Conservation (phyloP, 2,888 invertebrate genomes). For the Morinoia aosen region DNA sequence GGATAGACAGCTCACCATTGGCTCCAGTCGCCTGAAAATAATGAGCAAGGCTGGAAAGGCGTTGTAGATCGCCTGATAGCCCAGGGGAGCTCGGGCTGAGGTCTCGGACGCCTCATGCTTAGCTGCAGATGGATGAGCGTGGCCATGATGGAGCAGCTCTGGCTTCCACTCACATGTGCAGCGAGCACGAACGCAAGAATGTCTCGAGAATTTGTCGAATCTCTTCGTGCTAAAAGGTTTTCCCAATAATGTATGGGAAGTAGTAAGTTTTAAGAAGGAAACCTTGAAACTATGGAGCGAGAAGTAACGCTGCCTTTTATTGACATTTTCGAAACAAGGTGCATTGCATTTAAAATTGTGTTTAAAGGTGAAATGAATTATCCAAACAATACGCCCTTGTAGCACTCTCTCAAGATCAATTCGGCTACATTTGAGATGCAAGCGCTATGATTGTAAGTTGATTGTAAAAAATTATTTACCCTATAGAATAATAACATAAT, state of each 20-base stretch:
- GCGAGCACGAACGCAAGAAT: neutral
- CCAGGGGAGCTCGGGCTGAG: neutral
- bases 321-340: neutral
- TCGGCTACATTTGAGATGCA: too few relatives aligned
- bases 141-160: neutral
- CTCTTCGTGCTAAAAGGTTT: neutral
- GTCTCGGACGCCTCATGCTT: neutral
- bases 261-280: neutral
- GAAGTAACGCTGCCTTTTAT: neutral
- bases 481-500: too few relatives aligned
- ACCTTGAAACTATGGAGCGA: neutral
- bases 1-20: constrained; percentile 50
- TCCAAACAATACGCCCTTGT: too few relatives aligned
- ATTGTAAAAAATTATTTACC: too few relatives aligned
- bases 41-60: constrained; percentile 43
- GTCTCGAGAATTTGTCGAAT: neutral
- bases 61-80: constrained; percentile 48
- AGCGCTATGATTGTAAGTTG: too few relatives aligned
- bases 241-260: neutral
- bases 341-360: neutral
- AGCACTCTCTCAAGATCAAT: too few relatives aligned
- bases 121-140: constrained; percentile 20
- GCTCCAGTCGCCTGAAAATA: constrained; percentile 43
- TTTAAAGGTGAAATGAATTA: neutral
- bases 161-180: neutral